Conservation (phyloP, 2,113 vertebrate genomes). For the Poeciliopsis retropinna region DNA sequence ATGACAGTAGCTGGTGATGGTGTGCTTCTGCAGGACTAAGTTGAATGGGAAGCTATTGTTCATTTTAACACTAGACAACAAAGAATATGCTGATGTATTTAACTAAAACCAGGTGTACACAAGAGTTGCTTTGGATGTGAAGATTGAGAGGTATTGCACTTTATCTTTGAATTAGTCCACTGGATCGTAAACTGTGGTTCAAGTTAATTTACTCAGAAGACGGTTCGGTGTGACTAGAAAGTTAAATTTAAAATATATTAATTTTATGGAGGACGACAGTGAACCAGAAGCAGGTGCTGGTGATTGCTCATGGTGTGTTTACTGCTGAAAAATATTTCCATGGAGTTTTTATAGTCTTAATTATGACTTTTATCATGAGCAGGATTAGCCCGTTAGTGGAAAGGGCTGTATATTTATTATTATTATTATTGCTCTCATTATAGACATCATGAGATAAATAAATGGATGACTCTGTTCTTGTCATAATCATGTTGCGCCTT, state of each 20-base stretch:
- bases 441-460: neutral
- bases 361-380: neutral
- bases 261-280: no score
- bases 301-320: no score
- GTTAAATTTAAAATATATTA: no score
- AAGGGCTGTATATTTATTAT: neutral
- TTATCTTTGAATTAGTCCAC: no score
- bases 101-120: neutral
- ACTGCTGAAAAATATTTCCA: no score
- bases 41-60: neutral
- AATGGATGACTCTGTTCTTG: neutral
- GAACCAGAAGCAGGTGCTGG: no score
- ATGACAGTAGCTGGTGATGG: conserved; percentile 26
- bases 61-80: neutral
- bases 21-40: conserved; percentile 20
- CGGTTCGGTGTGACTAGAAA: no score
- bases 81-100: neutral
- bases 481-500: no score
- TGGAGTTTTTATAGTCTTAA: neutral
- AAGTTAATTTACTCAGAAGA: no score
- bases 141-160: no score
- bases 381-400: neutral
- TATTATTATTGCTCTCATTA: neutral
- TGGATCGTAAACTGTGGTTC: no score
- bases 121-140: no score